Evolutionary conservation across 2,113 vertebrate genomes (phyloP).

Genomic region (Pseudorhombus dupliciocellatus): DNA sequence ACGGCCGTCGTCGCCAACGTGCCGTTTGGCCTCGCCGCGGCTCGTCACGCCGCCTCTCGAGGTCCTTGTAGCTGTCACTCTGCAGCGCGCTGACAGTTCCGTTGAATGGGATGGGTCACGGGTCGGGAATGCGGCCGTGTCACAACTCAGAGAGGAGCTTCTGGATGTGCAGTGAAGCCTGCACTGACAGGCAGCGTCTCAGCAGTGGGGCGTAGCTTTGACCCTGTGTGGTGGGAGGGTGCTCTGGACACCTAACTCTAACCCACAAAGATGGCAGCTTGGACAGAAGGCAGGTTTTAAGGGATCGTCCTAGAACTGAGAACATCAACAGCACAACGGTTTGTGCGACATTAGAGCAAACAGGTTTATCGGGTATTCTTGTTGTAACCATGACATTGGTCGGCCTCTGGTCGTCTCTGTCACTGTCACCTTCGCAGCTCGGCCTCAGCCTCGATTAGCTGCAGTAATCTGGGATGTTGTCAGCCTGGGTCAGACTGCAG

Average conservation of each 20-base stretch:
- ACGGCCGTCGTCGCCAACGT: neutral
- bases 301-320: too few relatives aligned
- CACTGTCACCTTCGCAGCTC: constrained; percentile 63
- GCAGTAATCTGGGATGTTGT: constrained; percentile 73
- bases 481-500: constrained; percentile 53
- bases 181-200: neutral
- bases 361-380: too few relatives aligned
- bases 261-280: too few relatives aligned
- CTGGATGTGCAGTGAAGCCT: neutral
- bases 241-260: too few relatives aligned
- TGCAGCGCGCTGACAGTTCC: neutral
- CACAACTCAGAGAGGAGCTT: constrained; percentile 1
- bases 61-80: constrained; percentile 27
- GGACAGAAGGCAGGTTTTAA: too few relatives aligned
- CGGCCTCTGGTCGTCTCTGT: constrained; percentile 43
- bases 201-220: neutral
- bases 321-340: too few relatives aligned
- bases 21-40: neutral
- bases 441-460: constrained; percentile 68
- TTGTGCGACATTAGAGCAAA: too few relatives aligned
- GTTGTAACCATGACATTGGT: neutral
- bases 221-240: neutral
- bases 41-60: neutral
- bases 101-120: constrained; percentile 21
- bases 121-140: constrained; percentile 3